Conservation (phyloP, 2,797 vertebrate genomes). For the Acridotheres tristis region DNA sequence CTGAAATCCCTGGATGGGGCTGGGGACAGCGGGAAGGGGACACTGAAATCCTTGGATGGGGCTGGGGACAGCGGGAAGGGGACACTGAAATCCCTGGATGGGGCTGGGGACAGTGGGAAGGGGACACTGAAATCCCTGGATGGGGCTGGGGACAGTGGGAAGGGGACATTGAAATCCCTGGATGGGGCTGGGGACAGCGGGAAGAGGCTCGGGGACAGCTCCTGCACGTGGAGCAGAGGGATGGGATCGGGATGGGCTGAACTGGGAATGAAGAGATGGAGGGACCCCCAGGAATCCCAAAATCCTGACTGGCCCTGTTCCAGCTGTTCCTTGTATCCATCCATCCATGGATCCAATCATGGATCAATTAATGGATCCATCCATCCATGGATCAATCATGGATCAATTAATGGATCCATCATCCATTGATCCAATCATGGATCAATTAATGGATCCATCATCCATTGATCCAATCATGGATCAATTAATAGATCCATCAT, state of each 20-base stretch:
- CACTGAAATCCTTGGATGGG: neutral
- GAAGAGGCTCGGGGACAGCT: neutral
- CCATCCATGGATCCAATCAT: no score
- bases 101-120: neutral
- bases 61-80: neutral
- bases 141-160: neutral
- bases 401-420: neutral
- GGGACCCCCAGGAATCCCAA: neutral
- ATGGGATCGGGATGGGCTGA: neutral
- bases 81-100: neutral
- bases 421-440: neutral
- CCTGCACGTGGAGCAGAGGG: neutral
- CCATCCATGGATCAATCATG: neutral
- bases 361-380: no score
- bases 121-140: neutral
- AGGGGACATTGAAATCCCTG: neutral
- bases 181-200: neutral
- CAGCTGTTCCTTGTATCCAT: neutral
- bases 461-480: neutral
- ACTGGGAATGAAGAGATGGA: neutral
- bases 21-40: neutral
- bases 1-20: neutral
- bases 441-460: neutral
- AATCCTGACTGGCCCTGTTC: rapidly evolving
- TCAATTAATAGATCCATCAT: no score